Evolutionary conservation across 1,140 invertebrate genomes (phyloP), one percentile per base, ranked within the genome.

Genomic region (Fopius arisanus): DNA sequence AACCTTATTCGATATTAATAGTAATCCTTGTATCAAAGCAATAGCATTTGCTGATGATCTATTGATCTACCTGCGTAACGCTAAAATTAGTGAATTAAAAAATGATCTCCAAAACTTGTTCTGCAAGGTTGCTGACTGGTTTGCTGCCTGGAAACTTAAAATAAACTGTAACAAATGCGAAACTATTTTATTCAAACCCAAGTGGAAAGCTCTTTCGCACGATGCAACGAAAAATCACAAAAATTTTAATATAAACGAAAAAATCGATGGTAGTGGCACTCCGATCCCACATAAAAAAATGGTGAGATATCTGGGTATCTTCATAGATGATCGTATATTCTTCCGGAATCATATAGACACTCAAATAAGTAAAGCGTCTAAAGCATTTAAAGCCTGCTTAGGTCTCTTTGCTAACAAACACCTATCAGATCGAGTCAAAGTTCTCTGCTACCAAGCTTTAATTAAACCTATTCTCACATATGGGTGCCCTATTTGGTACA

Each of bases 141-240:
- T 71, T 12, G 0, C 21, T 7, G 51, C 16, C 0, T 78, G 77
- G 77, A 80, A 78, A 54, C 41, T 80, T 0, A 75, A 62, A 72
- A 73, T 77, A 0, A 81, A 81, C 26, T 23, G 14, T 1, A 6
- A 40, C 0, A 80, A 81, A 75, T 78, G 69, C 40, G 78, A 81
- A 71, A 77, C 74, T 1, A 79, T 79, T 0, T 63, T 77, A 0
- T 80, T 79, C 7, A 72, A 74, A 68, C 70, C 67, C 0, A 66
- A 23, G 63, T 40, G 0, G 28, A 29, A 10, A 14, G 37, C 10
- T 28, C 48, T 0, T 74, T 62, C 37, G n/a, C 21, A 16, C 21
- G 19, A 40, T 6, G 41, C 67, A 1, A 37, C 29, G 43, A 70
- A 51, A 41, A 37, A 72, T 26, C 12, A 14, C 2, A 66, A 69